Evolutionary conservation across 2,888 invertebrate species (phyloP), one percentile per base, ranked within the genome.

Genomic region (Leptinotarsa peninsularis): DNA sequence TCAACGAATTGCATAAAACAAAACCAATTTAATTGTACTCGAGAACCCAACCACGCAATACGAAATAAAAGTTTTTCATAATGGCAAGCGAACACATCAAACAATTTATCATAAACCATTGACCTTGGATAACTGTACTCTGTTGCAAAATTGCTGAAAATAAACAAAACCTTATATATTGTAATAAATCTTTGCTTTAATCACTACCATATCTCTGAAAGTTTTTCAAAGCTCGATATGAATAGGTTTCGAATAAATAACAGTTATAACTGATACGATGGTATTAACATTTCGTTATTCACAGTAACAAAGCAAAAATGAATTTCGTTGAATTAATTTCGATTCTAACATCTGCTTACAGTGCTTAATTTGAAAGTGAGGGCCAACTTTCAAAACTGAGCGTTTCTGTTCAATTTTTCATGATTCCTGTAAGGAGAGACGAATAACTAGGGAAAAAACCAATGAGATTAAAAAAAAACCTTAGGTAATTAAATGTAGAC

Each of bases 51-150:
- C 43, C 63, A 23, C 63, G 63, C 33, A 58, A 58, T 58, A 58
- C 13, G 58, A 21, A 58, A 21, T 3, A 56, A 58, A 67, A 67
- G 4, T 52, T 67, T 67, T 23, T 52, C 0, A 13, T 43, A 43
- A 43, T 43, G 43, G 3, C 43, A 10, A 27, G 50, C 17, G n/a
- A 66, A 33, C 33, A 18, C 43, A 72, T 54, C 54, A 21, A 18
- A 52, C 66, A 52, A 52, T 74, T 66, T 66, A 74, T 71, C 54
- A 71, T 71, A 60, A 73, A 71, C 27, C 69, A 67, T 60, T 74
- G 63, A 76, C 76, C 76, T 76, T 76, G 76, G 63, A 33, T 68
- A 76, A 71, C 71, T 60, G 71, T 68, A 73, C 63, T 63, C 27
- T 68, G 21, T 54, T 68, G 52, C 56, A 69, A 67, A 71, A 71